phyloP scores from a whole-genome alignment of 2,797 vertebrate species.

The Tachyglossus aculeatus region DNA sequence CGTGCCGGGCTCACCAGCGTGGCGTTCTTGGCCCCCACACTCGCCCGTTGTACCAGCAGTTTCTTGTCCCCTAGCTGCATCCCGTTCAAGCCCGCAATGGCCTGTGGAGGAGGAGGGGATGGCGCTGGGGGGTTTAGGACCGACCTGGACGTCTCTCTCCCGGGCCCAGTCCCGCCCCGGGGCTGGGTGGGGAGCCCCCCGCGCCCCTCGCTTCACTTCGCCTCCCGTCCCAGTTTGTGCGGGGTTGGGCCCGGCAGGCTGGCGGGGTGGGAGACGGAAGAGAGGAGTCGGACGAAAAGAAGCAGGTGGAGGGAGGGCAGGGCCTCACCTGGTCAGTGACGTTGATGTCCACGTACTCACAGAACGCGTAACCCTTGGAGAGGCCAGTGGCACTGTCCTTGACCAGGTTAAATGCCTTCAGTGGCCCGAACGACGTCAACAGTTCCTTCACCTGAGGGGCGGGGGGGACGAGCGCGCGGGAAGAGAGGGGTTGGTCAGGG shows the following conservation, averaged over 20 bases:
- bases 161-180: background rate
- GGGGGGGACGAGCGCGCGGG: background rate
- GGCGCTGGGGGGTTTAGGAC: background rate
- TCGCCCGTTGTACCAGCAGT: slow-evolving; percentile 91
- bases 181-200: background rate
- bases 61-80: slow-evolving; percentile 97
- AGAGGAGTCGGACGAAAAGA: too few species aligned
- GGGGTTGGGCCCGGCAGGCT: background rate
- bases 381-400: slow-evolving; percentile 94
- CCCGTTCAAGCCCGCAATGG: slow-evolving; percentile 90
- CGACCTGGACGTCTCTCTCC: slow-evolving; percentile 15
- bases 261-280: too few species aligned
- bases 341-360: slow-evolving; percentile 96
- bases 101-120: slow-evolving; percentile 70
- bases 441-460: slow-evolving; percentile 87
- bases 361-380: slow-evolving; percentile 94
- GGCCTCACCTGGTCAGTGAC: slow-evolving; percentile 90
- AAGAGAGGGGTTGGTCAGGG: background rate
- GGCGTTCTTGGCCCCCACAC: slow-evolving; percentile 93
- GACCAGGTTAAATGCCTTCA: slow-evolving; percentile 94
- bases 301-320: background rate
- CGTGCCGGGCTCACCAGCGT: slow-evolving; percentile 84
- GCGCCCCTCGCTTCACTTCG: background rate
- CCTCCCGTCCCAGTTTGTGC: slow-evolving; percentile 6
- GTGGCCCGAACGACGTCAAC: slow-evolving; percentile 90